A percentile compares a stretch with the other conserved stretches of the same genome.
Conservation (phyloP, 37 sponge, comb jelly and placozoan genomes). For the Chondrilla cf. caribensis region DNA sequence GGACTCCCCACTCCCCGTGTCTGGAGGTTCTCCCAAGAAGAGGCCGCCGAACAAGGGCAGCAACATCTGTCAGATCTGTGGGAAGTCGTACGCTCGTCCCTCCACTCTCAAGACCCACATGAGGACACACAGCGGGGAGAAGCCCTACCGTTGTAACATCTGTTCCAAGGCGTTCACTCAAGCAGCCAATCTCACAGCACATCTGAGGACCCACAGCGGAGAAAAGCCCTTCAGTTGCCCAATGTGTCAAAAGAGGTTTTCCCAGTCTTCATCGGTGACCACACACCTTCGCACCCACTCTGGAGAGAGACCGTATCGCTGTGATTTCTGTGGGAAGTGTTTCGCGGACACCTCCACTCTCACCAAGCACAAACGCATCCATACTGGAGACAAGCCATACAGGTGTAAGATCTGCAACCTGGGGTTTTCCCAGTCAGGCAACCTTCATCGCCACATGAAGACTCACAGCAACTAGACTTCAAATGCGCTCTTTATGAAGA, state of each 20-base stretch:
- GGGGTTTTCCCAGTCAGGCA: constrained; percentile 87
- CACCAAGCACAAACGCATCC: constrained; percentile 82
- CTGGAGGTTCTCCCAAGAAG: neutral
- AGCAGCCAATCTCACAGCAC: constrained; percentile 94
- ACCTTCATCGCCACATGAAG: constrained; percentile 88
- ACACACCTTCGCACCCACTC: constrained; percentile 93
- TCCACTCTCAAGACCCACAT: constrained; percentile 89
- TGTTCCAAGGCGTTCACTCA: constrained; percentile 92
- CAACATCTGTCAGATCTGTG: constrained; percentile 73
- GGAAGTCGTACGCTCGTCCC: constrained; percentile 71
- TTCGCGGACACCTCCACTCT: constrained; percentile 90
- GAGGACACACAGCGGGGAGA: constrained; percentile 86
- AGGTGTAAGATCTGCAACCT: constrained; percentile 85
- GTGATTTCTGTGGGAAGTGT: constrained; percentile 76
- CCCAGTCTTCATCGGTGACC: constrained; percentile 87
- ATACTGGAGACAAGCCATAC: constrained; percentile 91
- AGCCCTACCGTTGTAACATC: constrained; percentile 84
- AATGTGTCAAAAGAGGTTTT: constrained; percentile 80
- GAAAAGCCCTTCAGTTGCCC: constrained; percentile 94
- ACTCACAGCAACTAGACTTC: constrained; percentile 70
- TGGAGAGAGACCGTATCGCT: constrained; percentile 91
- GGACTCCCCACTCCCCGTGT: neutral
- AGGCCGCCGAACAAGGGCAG: neutral
- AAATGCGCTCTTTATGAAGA: neutral
- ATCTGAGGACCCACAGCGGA: constrained; percentile 93